A percentile compares a stretch with the other conserved stretches of the same genome.
Evolutionary conservation across 2,888 invertebrate genomes (phyloP).

Genomic region (Leptopilina drosophilae): DNA sequence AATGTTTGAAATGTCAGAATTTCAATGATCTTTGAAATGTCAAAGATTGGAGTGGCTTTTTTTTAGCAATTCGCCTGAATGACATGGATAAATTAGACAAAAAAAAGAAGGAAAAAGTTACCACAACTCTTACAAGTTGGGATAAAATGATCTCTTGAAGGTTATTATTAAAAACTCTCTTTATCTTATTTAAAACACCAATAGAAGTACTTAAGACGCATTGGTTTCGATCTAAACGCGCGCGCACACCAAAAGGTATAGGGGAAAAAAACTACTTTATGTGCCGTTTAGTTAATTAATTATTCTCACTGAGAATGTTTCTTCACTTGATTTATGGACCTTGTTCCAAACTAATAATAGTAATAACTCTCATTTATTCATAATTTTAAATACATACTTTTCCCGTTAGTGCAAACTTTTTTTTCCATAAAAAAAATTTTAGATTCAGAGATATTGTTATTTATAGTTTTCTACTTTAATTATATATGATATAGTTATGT

Average conservation of each 20-base stretch:
- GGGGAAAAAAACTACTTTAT: neutral
- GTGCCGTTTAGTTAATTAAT: constrained; percentile 24
- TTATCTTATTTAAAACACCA: constrained; percentile 18
- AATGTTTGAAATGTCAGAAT: neutral
- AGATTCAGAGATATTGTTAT: too few relatives aligned
- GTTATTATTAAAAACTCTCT: neutral
- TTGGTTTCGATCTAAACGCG: neutral
- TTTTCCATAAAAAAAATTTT: neutral
- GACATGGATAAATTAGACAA: neutral
- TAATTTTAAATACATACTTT: neutral
- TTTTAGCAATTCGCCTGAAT: neutral
- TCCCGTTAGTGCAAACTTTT: neutral
- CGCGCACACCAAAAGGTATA: neutral
- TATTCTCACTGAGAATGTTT: constrained; percentile 26
- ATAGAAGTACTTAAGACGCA: neutral
- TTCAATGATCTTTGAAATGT: neutral
- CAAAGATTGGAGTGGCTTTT: neutral
- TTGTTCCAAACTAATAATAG: constrained; percentile 22
- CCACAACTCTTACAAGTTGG: neutral
- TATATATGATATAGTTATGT: too few relatives aligned
- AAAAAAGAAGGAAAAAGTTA: neutral
- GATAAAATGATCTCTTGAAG: constrained; percentile 1
- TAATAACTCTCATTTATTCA: neutral
- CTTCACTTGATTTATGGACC: constrained; percentile 27
- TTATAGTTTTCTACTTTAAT: too few relatives aligned